phyloP scores from a whole-genome alignment of 2,113 vertebrate genomes.

The Psammodynastes pulverulentus region DNA sequence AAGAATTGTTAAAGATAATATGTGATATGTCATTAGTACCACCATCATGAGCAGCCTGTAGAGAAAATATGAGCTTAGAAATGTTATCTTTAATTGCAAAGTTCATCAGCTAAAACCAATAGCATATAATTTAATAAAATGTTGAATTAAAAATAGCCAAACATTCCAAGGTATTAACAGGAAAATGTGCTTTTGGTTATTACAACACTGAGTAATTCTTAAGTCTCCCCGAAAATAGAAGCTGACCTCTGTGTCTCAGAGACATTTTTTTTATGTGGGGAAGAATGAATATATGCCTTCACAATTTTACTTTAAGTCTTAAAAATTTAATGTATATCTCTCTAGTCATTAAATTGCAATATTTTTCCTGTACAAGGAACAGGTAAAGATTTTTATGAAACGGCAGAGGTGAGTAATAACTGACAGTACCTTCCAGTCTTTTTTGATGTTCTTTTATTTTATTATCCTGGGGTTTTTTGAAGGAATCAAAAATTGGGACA shows the following conservation, averaged over 20 bases:
- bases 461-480: background rate
- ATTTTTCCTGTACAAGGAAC: conserved; percentile 33
- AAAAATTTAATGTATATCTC: conserved; percentile 1
- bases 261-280: background rate
- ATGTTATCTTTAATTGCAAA: background rate
- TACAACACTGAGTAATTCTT: background rate
- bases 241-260: conserved; percentile 5
- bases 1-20: background rate
- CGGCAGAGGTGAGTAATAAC: conserved; percentile 25
- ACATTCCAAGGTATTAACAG: background rate
- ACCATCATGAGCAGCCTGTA: background rate
- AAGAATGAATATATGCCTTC: conserved; percentile 10
- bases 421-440: background rate
- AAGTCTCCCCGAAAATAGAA: conserved; percentile 13
- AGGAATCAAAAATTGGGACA: conserved; percentile 20
- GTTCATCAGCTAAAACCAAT: background rate
- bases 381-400: conserved; percentile 35
- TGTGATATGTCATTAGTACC: background rate
- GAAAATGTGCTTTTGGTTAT: background rate
- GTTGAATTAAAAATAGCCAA: background rate
- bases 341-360: conserved; percentile 9
- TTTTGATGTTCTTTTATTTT: background rate
- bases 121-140: background rate
- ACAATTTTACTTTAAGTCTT: conserved; percentile 36
- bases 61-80: background rate